Percentiles rank a stretch among this genome's conserved stretches.
These are phyloP conservation scores for Acrossocheilus fasciatus DNA, from an alignment of 2,797 vertebrate genomes.

Conservation along the genomic window DNA sequence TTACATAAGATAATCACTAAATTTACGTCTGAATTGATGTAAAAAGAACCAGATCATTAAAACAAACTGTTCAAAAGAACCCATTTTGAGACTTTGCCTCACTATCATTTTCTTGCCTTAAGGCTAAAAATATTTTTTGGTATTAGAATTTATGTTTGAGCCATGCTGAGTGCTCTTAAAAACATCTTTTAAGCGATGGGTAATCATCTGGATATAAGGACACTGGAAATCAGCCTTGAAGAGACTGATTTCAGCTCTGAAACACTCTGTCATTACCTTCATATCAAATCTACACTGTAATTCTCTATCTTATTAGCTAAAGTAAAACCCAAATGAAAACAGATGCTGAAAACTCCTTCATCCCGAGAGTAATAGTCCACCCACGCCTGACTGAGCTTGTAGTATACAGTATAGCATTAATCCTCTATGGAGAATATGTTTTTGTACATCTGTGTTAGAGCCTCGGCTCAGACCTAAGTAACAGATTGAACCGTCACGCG, in stretches of 20 bases:
- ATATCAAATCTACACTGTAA: slow-evolving; percentile 39
- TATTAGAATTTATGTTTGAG: slow-evolving; percentile 43
- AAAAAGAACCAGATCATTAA: neutral
- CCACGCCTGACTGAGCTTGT: slow-evolving; percentile 41
- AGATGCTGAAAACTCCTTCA: slow-evolving; percentile 48
- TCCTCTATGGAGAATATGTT: slow-evolving; percentile 29
- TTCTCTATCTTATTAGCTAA: slow-evolving; percentile 41
- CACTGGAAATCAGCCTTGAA: slow-evolving; percentile 39
- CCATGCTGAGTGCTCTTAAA: slow-evolving; percentile 28
- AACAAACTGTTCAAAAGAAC: neutral
- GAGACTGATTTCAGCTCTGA: slow-evolving; percentile 28
- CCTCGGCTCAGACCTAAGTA: slow-evolving; percentile 32
- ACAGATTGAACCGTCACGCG: slow-evolving; percentile 58
- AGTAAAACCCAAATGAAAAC: slow-evolving; percentile 47
- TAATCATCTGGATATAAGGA: slow-evolving; percentile 45
- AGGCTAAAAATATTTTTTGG: slow-evolving; percentile 8
- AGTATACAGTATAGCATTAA: slow-evolving; percentile 41
- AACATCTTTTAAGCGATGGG: slow-evolving; percentile 43
- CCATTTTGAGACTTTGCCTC: neutral
- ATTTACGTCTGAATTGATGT: neutral
- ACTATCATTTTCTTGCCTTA: slow-evolving; percentile 16
- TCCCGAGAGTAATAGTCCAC: slow-evolving; percentile 44
- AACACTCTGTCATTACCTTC: slow-evolving; percentile 37
- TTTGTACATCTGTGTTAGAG: slow-evolving; percentile 23
- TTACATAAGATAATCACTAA: neutral